These are phyloP conservation scores for Abramis brama DNA, from an alignment of 2,113 vertebrate species.

Conservation along the genomic window DNA sequence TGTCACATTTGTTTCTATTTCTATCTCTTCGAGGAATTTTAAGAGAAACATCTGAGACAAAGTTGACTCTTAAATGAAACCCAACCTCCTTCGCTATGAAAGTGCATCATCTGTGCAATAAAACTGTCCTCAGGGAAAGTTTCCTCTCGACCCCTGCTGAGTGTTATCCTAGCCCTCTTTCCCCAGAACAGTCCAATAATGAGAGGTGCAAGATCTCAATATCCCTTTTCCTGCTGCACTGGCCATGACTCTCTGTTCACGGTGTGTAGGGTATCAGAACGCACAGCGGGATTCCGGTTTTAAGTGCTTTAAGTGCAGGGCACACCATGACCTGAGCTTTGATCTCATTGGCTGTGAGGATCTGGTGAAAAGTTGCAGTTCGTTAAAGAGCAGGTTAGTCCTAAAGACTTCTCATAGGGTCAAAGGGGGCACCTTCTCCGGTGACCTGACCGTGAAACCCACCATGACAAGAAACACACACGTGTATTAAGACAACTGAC, in stretches of 20 bases:
- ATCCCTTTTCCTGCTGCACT: slow-evolving; percentile 20
- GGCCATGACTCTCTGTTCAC: slow-evolving; percentile 1
- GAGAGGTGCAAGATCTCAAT: slow-evolving; percentile 39
- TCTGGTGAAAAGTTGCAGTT: background rate
- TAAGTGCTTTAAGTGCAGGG: slow-evolving; percentile 7
- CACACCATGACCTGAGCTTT: slow-evolving; percentile 18
- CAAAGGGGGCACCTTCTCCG: background rate
- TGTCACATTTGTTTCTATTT: slow-evolving; percentile 2
- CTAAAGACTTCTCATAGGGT: background rate
- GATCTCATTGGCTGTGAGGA: slow-evolving; percentile 17
- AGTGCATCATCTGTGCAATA: background rate
- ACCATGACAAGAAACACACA: slow-evolving; percentile 6
- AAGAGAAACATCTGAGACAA: background rate
- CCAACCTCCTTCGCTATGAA: background rate
- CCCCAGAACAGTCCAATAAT: slow-evolving; percentile 12
- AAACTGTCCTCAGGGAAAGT: background rate
- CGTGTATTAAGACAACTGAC: slow-evolving; percentile 10
- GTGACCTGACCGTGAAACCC: slow-evolving; percentile 4
- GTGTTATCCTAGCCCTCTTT: slow-evolving; percentile 14
- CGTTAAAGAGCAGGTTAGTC: slow-evolving; percentile 6
- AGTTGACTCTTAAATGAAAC: background rate
- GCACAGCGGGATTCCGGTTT: background rate
- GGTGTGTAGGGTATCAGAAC: slow-evolving; percentile 15
- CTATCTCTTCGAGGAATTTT: background rate
- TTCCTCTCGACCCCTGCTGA: slow-evolving; percentile 7